Evolutionary conservation across 2,888 invertebrate species (phyloP).

Genomic region (Esperia sulphurella): DNA sequence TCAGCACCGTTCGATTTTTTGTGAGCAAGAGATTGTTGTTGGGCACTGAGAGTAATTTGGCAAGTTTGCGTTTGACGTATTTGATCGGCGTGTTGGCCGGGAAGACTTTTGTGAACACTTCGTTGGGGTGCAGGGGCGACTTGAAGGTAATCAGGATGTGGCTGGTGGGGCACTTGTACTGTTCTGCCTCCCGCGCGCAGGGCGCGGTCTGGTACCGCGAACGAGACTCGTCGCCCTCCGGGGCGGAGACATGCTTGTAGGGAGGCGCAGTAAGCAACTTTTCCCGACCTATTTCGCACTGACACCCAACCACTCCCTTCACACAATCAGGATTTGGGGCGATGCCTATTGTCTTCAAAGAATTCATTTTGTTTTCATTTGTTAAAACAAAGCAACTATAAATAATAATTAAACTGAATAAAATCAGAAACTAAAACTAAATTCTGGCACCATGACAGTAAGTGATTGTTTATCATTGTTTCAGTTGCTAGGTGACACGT

Average conservation of each 20-base stretch:
- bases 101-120: conserved; percentile 66
- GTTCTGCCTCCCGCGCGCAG: conserved; percentile 49
- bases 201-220: conserved; percentile 59
- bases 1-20: conserved; percentile 63
- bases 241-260: conserved; percentile 36
- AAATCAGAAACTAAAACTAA: conserved; percentile 10
- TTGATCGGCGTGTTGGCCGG: conserved; percentile 63
- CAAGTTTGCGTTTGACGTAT: conserved; percentile 63
- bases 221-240: conserved; percentile 38
- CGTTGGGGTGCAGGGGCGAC: conserved; percentile 55
- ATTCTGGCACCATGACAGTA: conserved; percentile 7
- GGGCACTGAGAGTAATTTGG: conserved; percentile 59
- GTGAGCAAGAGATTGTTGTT: conserved; percentile 59
- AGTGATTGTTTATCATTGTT: conserved; percentile 9
- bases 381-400: neutral
- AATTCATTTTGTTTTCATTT: neutral
- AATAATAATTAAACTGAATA: conserved; percentile 4
- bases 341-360: neutral
- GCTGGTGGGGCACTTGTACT: conserved; percentile 60
- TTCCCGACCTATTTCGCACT: conserved; percentile 68
- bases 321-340: conserved; percentile 4
- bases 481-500: conserved; percentile 8
- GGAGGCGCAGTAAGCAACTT: conserved; percentile 67
- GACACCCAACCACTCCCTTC: conserved; percentile 43
- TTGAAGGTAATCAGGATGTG: conserved; percentile 63